These are phyloP conservation scores for Hermaeophaga mercurialis DNA, from an alignment of 2,888 invertebrate species.

Conservation along the genomic window DNA sequence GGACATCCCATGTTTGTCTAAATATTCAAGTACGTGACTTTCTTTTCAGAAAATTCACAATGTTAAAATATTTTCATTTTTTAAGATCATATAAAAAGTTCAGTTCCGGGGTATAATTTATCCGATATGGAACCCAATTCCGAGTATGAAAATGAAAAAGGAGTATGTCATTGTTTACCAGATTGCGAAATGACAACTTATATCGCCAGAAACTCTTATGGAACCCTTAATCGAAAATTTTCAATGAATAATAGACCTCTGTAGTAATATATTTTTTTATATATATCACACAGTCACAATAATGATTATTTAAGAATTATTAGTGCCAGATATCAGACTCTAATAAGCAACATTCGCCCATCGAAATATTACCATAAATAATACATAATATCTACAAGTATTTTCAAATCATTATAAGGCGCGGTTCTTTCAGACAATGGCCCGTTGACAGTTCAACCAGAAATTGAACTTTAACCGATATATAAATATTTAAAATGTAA, in stretches of 20 bases:
- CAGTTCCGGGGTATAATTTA: constrained; percentile 51
- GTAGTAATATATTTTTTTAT: constrained; percentile 34
- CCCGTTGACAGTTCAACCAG: too few species aligned
- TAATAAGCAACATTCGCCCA: not conserved
- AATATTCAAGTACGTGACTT: constrained; percentile 49
- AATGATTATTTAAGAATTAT: too few species aligned
- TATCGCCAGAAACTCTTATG: constrained; percentile 66
- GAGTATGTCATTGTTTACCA: constrained; percentile 62
- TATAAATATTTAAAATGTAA: too few species aligned
- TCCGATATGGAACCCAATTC: constrained; percentile 6
- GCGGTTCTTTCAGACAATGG: too few species aligned
- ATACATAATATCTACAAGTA: too few species aligned
- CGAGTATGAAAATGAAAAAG: constrained; percentile 15
- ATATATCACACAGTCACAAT: too few species aligned
- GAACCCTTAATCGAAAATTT: constrained; percentile 34
- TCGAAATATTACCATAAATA: too few species aligned
- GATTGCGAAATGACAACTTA: constrained; percentile 70
- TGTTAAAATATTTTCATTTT: too few species aligned
- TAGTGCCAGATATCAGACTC: too few species aligned
- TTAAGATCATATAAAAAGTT: constrained; percentile 47
- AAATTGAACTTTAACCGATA: too few species aligned
- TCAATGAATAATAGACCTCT: constrained; percentile 39
- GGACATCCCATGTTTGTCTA: constrained; percentile 60
- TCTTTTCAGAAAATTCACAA: too few species aligned
- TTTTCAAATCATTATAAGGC: too few species aligned